Percentiles rank a stretch among this genome's conserved stretches.
phyloP scores from a whole-genome alignment of 2,113 vertebrate genomes.

The Oryzias curvinotus region DNA sequence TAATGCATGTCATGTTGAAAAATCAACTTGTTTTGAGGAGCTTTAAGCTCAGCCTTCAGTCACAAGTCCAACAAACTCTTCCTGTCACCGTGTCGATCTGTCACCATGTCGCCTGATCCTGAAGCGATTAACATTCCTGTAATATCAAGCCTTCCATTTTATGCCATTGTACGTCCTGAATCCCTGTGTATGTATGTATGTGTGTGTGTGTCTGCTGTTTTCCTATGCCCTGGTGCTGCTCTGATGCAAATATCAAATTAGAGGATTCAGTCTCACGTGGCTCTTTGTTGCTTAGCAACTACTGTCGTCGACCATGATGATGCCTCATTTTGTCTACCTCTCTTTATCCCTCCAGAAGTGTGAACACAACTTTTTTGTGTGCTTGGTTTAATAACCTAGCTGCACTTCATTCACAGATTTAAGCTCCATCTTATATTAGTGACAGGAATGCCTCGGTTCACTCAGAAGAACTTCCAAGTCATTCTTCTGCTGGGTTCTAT shows the following conservation, averaged over 20 bases:
- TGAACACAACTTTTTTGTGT: slow-evolving; percentile 27
- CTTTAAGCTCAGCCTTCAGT: neutral
- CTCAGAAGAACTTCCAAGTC: neutral
- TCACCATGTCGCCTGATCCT: slow-evolving; percentile 16
- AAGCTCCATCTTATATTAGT: slow-evolving; percentile 9
- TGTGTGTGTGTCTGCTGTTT: slow-evolving; percentile 9
- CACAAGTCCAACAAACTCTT: slow-evolving; percentile 17
- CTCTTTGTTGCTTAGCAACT: slow-evolving; percentile 78
- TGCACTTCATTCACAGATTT: slow-evolving; percentile 25
- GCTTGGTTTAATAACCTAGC: slow-evolving; percentile 41
- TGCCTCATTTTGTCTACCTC: slow-evolving; percentile 27
- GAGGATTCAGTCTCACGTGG: slow-evolving; percentile 62
- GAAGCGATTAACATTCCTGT: neutral
- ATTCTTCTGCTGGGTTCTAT: slow-evolving; percentile 10
- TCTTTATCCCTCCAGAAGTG: slow-evolving; percentile 22
- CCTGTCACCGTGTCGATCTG: slow-evolving; percentile 18
- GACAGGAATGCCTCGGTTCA: neutral
- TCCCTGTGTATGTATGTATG: slow-evolving; percentile 2
- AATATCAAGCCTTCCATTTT: slow-evolving; percentile 28
- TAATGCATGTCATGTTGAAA: slow-evolving; percentile 9
- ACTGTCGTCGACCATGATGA: slow-evolving; percentile 65
- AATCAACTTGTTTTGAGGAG: slow-evolving; percentile 20
- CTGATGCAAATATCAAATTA: slow-evolving; percentile 70
- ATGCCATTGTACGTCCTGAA: slow-evolving; percentile 21
- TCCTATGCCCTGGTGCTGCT: slow-evolving; percentile 31